These are phyloP conservation scores for Artemia franciscana DNA, from an alignment of 1,140 invertebrate species.

Conservation along the genomic window DNA sequence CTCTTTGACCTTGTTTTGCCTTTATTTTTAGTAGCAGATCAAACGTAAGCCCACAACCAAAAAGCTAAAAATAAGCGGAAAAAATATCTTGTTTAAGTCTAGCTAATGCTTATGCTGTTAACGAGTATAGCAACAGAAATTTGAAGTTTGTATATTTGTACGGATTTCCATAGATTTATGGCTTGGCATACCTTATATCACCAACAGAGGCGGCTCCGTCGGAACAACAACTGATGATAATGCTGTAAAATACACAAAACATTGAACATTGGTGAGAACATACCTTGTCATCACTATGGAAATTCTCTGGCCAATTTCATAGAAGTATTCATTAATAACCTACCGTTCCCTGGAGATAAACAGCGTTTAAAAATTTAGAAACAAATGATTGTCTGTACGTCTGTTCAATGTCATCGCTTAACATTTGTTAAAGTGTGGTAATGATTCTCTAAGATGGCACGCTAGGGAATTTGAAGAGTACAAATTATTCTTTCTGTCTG, in stretches of 20 bases:
- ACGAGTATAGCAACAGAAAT: too few relatives aligned
- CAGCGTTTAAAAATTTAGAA: not conserved
- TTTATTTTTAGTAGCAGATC: too few relatives aligned
- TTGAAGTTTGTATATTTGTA: not conserved
- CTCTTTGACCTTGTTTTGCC: too few relatives aligned
- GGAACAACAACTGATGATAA: not conserved
- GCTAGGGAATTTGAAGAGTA: not conserved
- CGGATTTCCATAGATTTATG: not conserved
- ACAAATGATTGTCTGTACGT: not conserved
- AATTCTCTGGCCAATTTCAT: not conserved
- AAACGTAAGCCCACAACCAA: too few relatives aligned
- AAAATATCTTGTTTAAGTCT: too few relatives aligned
- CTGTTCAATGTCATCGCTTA: not conserved
- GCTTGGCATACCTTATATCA: not conserved
- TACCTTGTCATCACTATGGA: not conserved
- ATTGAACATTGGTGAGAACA: not conserved
- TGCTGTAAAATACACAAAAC: not conserved
- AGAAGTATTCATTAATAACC: not conserved
- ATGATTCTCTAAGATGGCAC: not conserved
- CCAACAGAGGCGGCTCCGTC: not conserved
- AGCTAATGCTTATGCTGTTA: too few relatives aligned
- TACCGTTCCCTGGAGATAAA: not conserved
- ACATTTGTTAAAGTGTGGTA: not conserved
- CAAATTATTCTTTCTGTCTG: not conserved
- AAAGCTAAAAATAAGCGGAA: too few relatives aligned